These are phyloP conservation scores for Barnardius zonarius DNA, from an alignment of 2,113 vertebrate genomes.

Conservation along the genomic window DNA sequence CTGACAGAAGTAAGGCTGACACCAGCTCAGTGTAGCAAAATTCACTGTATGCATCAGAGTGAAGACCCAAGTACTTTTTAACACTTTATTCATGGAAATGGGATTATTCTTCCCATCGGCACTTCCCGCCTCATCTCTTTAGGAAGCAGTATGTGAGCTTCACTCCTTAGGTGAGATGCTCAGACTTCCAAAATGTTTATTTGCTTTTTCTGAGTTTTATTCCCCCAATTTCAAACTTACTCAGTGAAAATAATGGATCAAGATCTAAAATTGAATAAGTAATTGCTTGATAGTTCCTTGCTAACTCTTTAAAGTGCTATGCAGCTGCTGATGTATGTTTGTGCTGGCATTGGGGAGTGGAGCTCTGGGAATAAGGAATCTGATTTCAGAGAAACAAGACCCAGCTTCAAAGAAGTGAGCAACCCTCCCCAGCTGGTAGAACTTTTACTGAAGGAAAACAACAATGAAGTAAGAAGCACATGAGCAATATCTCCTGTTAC, in stretches of 20 bases:
- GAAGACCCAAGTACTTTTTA: not conserved
- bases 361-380: conserved; percentile 78
- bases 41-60: not conserved
- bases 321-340: conserved; percentile 80
- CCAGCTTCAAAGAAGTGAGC: conserved; percentile 80
- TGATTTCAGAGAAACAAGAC: conserved; percentile 82
- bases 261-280: conserved; percentile 63
- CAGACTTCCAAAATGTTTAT: not conserved
- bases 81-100: not conserved
- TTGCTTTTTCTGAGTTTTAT: conserved; percentile 30
- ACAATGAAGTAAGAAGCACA: conserved; percentile 74
- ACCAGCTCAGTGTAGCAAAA: not conserved
- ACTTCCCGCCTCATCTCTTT: not conserved
- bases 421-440: conserved; percentile 77
- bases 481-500: conserved; percentile 61
- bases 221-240: conserved; percentile 8
- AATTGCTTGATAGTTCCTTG: conserved; percentile 62
- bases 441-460: conserved; percentile 80
- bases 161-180: not conserved
- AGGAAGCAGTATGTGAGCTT: not conserved
- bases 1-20: not conserved
- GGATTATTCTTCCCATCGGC: not conserved
- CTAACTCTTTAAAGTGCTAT: conserved; percentile 68
- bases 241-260: conserved; percentile 24
- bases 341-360: conserved; percentile 75